Percentiles rank a stretch among this genome's conserved stretches.
These are phyloP conservation scores for Anas flavirostris DNA, from an alignment of 2,797 vertebrate species.

Conservation along the genomic window DNA sequence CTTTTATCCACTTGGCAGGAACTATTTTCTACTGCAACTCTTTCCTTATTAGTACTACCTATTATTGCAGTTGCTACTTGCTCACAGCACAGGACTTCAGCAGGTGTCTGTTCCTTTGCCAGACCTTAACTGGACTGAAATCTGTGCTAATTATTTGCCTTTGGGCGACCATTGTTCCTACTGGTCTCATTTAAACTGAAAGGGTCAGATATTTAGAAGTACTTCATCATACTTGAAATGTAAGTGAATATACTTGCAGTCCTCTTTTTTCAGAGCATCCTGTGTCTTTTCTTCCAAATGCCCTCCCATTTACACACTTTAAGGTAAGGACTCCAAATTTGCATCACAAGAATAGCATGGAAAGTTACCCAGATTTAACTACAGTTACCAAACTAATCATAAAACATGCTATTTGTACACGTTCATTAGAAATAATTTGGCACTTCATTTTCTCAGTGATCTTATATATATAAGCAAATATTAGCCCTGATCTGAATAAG, in stretches of 20 bases:
- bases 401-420: not conserved
- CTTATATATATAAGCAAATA: not conserved
- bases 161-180: not conserved
- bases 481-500: not conserved
- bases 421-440: not conserved
- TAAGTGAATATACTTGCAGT: not conserved
- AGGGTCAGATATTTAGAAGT: not conserved
- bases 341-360: not conserved
- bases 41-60: not conserved
- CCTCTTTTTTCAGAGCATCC: not conserved
- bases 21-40: not conserved
- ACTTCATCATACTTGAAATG: not conserved
- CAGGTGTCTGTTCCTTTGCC: constrained; percentile 27
- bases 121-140: constrained; percentile 19
- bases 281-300: not conserved
- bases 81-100: not conserved
- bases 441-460: not conserved
- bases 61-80: not conserved
- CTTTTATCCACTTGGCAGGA: not conserved
- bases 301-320: not conserved
- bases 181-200: not conserved
- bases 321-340: not conserved
- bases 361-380: not conserved
- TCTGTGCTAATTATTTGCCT: constrained; percentile 45
- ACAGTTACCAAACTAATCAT: not conserved